Evolutionary conservation across 1,140 invertebrate species (phyloP).

Genomic region (Drosophila oshimai): DNA sequence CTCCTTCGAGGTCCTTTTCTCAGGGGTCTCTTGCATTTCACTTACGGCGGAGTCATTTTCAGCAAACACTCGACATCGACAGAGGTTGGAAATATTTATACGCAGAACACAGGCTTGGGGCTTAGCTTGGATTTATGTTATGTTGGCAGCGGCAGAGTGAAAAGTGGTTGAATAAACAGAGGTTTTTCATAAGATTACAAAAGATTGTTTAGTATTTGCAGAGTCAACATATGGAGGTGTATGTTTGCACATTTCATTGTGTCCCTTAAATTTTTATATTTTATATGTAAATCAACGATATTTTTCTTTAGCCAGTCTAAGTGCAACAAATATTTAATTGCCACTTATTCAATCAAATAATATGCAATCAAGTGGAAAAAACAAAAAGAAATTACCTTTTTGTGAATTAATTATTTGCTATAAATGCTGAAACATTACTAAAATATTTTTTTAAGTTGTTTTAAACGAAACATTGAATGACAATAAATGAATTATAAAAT

Average conservation of each 20-base stretch:
- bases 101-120: constrained; percentile 25
- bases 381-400: no score
- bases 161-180: constrained; percentile 18
- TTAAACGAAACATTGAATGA: no score
- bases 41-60: constrained; percentile 26
- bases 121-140: background rate
- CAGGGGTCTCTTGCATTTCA: constrained; percentile 8
- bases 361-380: background rate
- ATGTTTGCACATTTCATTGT: background rate
- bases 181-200: constrained; percentile 31
- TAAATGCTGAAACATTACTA: no score
- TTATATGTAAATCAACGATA: no score
- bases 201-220: constrained; percentile 23
- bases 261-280: no score
- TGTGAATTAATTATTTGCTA: no score
- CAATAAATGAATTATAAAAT: no score
- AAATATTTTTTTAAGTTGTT: background rate
- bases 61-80: constrained; percentile 15
- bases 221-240: constrained; percentile 10
- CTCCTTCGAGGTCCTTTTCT: background rate
- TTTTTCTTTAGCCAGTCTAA: no score
- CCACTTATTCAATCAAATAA: no score
- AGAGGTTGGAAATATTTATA: constrained; percentile 17
- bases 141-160: background rate
- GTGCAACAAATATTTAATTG: no score